Conservation (phyloP, 2,797 vertebrate genomes). For the Anguilla megastoma region DNA sequence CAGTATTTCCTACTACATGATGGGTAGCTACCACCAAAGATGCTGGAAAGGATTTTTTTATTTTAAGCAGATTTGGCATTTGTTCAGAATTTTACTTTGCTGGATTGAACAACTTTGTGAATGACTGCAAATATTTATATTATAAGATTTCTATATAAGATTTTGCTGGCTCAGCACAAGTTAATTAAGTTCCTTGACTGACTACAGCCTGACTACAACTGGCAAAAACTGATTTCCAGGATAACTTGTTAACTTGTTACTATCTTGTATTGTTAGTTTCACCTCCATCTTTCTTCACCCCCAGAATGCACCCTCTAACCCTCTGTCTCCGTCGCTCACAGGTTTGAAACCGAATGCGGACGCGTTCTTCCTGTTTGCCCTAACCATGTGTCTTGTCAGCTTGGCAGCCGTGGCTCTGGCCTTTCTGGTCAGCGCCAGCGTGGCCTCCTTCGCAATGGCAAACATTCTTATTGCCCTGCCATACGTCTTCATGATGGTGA, state of each 20-base stretch:
- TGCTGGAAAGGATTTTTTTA: neutral
- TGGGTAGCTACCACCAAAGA: conserved; percentile 64
- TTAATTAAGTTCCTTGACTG: too few relatives aligned
- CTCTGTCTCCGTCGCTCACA: conserved; percentile 36
- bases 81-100: neutral
- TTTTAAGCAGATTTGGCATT: neutral
- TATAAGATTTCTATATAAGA: too few relatives aligned
- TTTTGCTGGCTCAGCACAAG: too few relatives aligned
- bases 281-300: neutral
- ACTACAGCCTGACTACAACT: too few relatives aligned
- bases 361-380: conserved; percentile 68
- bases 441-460: conserved; percentile 74
- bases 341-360: conserved; percentile 67
- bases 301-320: neutral
- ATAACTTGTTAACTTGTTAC: too few relatives aligned
- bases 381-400: conserved; percentile 75
- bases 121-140: neutral
- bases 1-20: conserved; percentile 77
- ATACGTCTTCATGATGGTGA: conserved; percentile 83
- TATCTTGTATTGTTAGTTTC: neutral
- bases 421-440: conserved; percentile 76
- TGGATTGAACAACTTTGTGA: neutral
- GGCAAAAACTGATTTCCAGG: too few relatives aligned
- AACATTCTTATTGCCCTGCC: conserved; percentile 77
- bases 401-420: conserved; percentile 73